These are phyloP conservation scores for Trichomycterus rosablanca DNA, from an alignment of 2,113 vertebrate species.

Conservation along the genomic window DNA sequence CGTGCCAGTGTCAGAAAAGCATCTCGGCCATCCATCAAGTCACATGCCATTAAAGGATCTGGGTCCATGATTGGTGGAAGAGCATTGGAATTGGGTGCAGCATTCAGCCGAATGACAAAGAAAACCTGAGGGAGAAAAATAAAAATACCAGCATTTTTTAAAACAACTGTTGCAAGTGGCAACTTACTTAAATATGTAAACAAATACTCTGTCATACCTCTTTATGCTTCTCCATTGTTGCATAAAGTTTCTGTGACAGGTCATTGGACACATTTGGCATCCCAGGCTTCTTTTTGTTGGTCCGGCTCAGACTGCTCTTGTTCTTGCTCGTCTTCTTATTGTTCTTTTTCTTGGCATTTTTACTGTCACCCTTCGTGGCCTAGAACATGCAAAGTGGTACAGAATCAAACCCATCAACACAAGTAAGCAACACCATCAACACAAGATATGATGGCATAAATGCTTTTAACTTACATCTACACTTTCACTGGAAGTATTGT, in stretches of 20 bases:
- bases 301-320: slow-evolving; percentile 93
- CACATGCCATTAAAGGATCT: slow-evolving; percentile 91
- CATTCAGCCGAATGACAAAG: slow-evolving; percentile 93
- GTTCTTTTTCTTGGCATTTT: slow-evolving; percentile 98
- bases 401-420: too few relatives aligned
- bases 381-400: slow-evolving; percentile 44
- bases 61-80: slow-evolving; percentile 86
- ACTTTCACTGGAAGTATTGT: slow-evolving; percentile 93
- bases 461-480: slow-evolving; percentile 79
- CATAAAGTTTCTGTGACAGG: slow-evolving; percentile 94
- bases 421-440: not conserved
- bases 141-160: not conserved
- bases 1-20: slow-evolving; percentile 94
- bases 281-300: slow-evolving; percentile 96
- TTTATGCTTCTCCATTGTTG: slow-evolving; percentile 98
- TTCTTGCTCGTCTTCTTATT: slow-evolving; percentile 99
- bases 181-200: not conserved
- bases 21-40: slow-evolving; percentile 96
- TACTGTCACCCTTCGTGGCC: slow-evolving; percentile 95
- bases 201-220: slow-evolving; percentile 69
- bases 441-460: not conserved
- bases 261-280: slow-evolving; percentile 97
- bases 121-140: slow-evolving; percentile 75
- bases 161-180: not conserved
- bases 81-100: slow-evolving; percentile 86